Evolutionary conservation across 2,888 invertebrate species (phyloP).

Genomic region (Campoletis raptor): DNA sequence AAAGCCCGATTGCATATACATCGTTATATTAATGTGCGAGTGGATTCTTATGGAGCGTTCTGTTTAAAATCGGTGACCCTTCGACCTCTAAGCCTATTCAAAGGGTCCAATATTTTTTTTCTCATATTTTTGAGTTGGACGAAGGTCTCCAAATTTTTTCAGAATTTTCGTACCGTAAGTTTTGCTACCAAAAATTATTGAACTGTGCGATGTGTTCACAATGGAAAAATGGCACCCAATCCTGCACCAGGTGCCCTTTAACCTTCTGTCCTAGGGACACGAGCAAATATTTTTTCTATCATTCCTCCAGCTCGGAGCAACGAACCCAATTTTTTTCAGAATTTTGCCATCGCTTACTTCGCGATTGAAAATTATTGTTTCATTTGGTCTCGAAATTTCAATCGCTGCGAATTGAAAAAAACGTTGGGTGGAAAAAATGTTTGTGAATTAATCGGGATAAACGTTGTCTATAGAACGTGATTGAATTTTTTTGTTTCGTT

Average conservation of each 20-base stretch:
- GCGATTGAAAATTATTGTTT: background rate
- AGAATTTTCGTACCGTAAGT: background rate
- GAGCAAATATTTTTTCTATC: background rate
- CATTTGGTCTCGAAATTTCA: background rate
- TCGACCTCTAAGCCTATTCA: background rate
- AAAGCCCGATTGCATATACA: background rate
- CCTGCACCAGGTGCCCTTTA: background rate
- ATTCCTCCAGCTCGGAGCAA: background rate
- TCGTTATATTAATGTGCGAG: background rate
- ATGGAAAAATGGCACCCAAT: background rate
- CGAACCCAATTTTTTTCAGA: background rate
- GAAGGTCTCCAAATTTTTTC: background rate
- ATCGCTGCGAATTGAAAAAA: background rate
- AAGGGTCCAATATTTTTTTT: background rate
- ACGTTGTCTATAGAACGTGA: background rate
- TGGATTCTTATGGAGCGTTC: background rate
- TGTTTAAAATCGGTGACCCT: background rate
- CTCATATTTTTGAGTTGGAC: too few species aligned
- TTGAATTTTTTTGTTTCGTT: slow-evolving; percentile 21
- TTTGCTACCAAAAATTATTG: background rate
- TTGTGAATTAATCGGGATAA: slow-evolving; percentile 5
- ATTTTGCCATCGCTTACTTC: background rate
- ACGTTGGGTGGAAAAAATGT: background rate
- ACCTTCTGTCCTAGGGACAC: background rate
- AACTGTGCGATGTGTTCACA: background rate